phyloP scores from a whole-genome alignment of 2,113 vertebrate genomes.

The Vimba vimba region DNA sequence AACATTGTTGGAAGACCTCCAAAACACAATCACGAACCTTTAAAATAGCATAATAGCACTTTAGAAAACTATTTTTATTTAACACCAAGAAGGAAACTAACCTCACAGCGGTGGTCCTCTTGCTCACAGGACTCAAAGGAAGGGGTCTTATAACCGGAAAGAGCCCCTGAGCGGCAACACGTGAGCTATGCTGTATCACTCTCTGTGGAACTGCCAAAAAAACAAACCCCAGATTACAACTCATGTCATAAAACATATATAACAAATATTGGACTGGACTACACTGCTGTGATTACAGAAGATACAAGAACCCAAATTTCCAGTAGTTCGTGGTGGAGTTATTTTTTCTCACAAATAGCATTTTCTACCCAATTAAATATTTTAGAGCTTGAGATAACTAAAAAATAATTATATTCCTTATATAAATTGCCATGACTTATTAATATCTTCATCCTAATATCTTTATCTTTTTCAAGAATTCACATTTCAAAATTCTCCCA shows the following conservation, averaged over 20 bases:
- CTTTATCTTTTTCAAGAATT: neutral
- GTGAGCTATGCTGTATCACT: constrained; percentile 95
- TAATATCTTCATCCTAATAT: too few species aligned
- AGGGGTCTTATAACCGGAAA: constrained; percentile 78
- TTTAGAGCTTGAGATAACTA: neutral
- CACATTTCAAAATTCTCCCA: neutral
- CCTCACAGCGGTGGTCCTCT: constrained; percentile 88
- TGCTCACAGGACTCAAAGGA: constrained; percentile 78
- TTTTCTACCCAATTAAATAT: neutral
- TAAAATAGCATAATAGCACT: too few species aligned
- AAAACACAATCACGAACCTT: too few species aligned
- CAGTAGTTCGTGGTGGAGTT: neutral
- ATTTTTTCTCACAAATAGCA: neutral
- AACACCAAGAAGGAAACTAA: neutral
- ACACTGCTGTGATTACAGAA: neutral
- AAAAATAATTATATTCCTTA: neutral
- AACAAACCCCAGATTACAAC: neutral
- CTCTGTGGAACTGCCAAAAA: constrained; percentile 84
- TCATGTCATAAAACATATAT: neutral
- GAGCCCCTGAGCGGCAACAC: constrained; percentile 89
- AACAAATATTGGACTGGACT: neutral
- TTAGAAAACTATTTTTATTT: too few species aligned
- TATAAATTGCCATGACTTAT: too few species aligned
- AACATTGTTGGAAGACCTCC: too few species aligned
- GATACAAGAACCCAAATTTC: neutral